A percentile compares a stretch with the other conserved stretches of the same genome.
These are phyloP conservation scores for Pristionchus pacificus DNA, from an alignment of 1,140 invertebrate species.

Conservation along the genomic window DNA sequence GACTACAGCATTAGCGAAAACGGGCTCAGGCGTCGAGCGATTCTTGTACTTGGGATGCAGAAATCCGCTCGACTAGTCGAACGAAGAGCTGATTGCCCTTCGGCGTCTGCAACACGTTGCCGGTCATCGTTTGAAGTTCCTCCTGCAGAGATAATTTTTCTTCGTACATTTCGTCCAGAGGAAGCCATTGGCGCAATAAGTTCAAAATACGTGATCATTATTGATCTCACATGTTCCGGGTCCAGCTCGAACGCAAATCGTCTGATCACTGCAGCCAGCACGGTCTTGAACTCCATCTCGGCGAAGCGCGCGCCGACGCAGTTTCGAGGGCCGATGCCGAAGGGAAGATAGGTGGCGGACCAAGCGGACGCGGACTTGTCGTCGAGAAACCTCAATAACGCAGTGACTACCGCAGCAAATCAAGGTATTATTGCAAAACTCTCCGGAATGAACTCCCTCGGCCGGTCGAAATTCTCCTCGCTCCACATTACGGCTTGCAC, in stretches of 20 bases:
- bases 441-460: constrained; percentile 47
- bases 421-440: no score
- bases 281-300: constrained; percentile 67
- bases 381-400: neutral
- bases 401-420: neutral
- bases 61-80: neutral
- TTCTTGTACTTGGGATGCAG: no score
- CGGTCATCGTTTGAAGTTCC: neutral
- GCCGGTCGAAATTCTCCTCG: constrained; percentile 51
- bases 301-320: constrained; percentile 67
- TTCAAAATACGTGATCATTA: no score
- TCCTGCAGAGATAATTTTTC: no score
- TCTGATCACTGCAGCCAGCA: constrained; percentile 44
- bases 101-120: neutral
- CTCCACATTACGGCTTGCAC: constrained; percentile 57
- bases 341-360: constrained; percentile 59
- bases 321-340: constrained; percentile 62
- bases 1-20: no score
- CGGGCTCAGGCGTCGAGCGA: no score
- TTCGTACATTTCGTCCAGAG: no score
- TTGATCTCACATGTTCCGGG: neutral
- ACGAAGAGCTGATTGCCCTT: neutral
- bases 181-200: no score
- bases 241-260: neutral
- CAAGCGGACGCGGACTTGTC: constrained; percentile 34